phyloP scores from a whole-genome alignment of 2,888 invertebrate species.

The Ophion costatus region DNA sequence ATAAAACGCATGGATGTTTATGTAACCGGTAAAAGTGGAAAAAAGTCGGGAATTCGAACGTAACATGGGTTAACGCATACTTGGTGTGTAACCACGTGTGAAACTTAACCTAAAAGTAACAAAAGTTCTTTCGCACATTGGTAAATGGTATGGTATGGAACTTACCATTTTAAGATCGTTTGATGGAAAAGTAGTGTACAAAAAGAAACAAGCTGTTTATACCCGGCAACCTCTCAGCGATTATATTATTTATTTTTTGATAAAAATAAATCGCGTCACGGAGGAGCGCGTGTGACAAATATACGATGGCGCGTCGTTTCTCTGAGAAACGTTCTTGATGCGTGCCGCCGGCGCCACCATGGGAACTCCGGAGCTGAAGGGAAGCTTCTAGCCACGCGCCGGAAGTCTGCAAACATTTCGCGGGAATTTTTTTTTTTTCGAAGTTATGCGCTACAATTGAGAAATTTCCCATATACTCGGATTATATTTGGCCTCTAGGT shows the following conservation, averaged over 20 bases:
- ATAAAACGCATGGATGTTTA: not conserved
- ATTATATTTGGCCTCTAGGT: too few relatives aligned
- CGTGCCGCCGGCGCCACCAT: not conserved
- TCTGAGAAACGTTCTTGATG: not conserved
- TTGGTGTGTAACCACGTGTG: constrained; percentile 54
- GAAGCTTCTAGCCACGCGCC: not conserved
- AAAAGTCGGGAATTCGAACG: not conserved
- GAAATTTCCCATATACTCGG: too few relatives aligned
- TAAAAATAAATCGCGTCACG: constrained; percentile 83
- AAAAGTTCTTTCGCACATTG: not conserved
- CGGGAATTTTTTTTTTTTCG: not conserved
- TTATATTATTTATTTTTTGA: constrained; percentile 67
- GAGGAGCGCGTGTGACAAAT: constrained; percentile 79
- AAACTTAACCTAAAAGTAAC: constrained; percentile 57
- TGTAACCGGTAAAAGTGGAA: not conserved
- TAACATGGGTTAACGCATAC: not conserved
- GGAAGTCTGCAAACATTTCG: not conserved
- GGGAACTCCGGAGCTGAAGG: not conserved
- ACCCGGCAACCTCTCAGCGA: constrained; percentile 83
- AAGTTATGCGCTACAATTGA: too few relatives aligned
- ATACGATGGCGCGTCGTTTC: constrained; percentile 44
- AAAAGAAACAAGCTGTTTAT: constrained; percentile 22
- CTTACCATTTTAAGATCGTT: constrained; percentile 76
- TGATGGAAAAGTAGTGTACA: constrained; percentile 32
- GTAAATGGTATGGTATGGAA: constrained; percentile 16